Evolutionary conservation across 1,140 invertebrate species (phyloP).

Genomic region (Holcopasites calliopsidis): DNA sequence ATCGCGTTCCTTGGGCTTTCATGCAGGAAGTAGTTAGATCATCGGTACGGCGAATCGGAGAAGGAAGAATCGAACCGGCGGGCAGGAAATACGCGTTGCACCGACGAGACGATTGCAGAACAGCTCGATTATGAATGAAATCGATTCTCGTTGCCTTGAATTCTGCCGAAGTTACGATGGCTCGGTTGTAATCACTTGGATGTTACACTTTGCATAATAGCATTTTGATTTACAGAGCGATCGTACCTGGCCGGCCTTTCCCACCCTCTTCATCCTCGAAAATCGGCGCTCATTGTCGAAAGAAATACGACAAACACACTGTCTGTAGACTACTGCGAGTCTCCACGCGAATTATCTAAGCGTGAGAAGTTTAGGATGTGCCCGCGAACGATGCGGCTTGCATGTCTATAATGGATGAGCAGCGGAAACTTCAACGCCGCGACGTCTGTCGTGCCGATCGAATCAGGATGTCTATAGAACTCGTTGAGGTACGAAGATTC

Average conservation of each 20-base stretch:
- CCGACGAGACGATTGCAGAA: not conserved
- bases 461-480: not conserved
- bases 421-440: not conserved
- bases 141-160: not conserved
- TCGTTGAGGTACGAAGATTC: not conserved
- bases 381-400: not conserved
- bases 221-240: too few relatives aligned
- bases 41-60: not conserved
- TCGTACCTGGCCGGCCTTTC: conserved; percentile 5
- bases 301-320: not conserved
- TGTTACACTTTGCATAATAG: too few relatives aligned
- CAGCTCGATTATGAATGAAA: not conserved
- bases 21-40: not conserved
- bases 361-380: not conserved
- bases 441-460: not conserved
- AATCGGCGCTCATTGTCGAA: not conserved
- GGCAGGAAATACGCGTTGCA: not conserved
- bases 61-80: not conserved
- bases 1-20: not conserved
- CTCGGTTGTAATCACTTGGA: too few relatives aligned
- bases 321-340: not conserved
- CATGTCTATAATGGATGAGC: conserved; percentile 6
- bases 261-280: not conserved
- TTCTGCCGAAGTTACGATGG: too few relatives aligned
- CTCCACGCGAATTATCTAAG: too few relatives aligned